Conservation (phyloP, 2,797 vertebrate species). For the Tamandua tetradactyla region DNA sequence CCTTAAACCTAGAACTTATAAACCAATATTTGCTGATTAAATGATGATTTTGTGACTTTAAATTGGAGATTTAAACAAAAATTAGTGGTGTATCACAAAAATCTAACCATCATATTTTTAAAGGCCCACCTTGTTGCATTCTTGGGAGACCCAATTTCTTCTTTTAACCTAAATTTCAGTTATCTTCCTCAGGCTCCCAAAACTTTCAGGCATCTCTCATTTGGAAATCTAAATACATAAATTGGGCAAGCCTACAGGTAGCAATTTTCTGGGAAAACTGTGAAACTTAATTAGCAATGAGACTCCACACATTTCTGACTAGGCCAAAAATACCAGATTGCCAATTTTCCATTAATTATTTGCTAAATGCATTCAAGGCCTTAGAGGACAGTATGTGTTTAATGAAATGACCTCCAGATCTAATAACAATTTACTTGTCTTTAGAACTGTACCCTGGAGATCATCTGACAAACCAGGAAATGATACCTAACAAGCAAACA, state of each 20-base stretch:
- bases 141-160: neutral
- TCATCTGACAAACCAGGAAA: neutral
- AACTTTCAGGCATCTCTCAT: neutral
- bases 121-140: neutral
- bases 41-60: neutral
- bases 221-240: constrained; percentile 42
- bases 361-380: constrained; percentile 18
- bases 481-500: neutral
- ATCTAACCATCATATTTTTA: neutral
- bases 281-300: constrained; percentile 54
- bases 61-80: neutral
- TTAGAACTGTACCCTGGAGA: constrained; percentile 20
- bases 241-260: constrained; percentile 60
- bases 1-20: neutral
- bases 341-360: constrained; percentile 69
- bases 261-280: constrained; percentile 30
- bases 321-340: constrained; percentile 59
- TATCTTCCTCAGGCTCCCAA: neutral
- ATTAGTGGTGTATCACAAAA: neutral
- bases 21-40: neutral
- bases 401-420: constrained; percentile 44
- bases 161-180: neutral
- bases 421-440: constrained; percentile 1
- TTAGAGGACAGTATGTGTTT: neutral
- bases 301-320: constrained; percentile 7